Evolutionary conservation across 2,888 invertebrate species (phyloP), one percentile per base, ranked within the genome.

Genomic region (Ectemnius lituratus): DNA sequence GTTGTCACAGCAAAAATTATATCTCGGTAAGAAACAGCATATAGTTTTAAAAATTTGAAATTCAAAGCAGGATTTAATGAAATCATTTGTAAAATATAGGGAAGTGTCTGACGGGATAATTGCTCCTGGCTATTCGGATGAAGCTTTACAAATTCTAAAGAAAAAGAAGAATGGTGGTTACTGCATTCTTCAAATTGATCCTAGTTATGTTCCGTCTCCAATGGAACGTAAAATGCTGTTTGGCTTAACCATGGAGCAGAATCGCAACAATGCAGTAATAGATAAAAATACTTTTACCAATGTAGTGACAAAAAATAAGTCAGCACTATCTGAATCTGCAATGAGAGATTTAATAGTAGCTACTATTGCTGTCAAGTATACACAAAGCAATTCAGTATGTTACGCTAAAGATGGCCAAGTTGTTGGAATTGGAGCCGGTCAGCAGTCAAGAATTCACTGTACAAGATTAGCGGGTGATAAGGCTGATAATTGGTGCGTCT

Each of bases 41-140:
- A 37, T 37, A 37, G 1, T 37, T 37, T 37, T 11, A 37, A 37
- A 37, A 37, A 14, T 52, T 6, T 4, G 4, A 1, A 1, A 52
- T 16, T 52, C 13, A 52, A 11, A 18, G 6, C 49, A 59, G 4
- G 0, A 23, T 18, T 60, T n/a, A 18, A 28, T 64, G 28, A 47
- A 23, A 20, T 45, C 23, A 61, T 27, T 62, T 58, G 6, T 47
- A 58, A 62, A 67, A 65, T 75, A 58, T 59, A 89, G 96, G 20
- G 95, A 98, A 92, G 99, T 99, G 0, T 99, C 99, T 0, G 99
- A 99, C 91, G 99, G 99, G n/a, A 95, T 99, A 62, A 96, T 99
- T 83, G 99, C 99, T 0, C 99, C 99, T 0, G 97, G 96, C 0
- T 99, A 97, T 90, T 93, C 94, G 0, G 92, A 94, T 0, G 96